Conservation (phyloP, 1,140 invertebrate species). For the Branchinecta lindahli region DNA sequence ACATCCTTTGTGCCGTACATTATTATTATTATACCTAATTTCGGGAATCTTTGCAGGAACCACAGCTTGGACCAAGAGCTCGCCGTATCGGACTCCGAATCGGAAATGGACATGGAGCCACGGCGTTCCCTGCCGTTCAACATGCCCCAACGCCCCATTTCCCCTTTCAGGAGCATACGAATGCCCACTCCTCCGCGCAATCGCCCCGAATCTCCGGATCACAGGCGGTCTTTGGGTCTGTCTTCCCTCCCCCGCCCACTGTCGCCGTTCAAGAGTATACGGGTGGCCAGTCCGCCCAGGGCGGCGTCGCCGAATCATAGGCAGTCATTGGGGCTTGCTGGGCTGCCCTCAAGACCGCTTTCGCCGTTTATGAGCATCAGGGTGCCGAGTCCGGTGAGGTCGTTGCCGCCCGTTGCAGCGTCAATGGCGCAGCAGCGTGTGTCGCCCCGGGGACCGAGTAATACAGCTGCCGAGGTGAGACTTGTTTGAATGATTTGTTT, state of each 20-base stretch:
- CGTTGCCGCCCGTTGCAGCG: neutral
- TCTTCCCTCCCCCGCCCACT: neutral
- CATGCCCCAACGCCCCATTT: neutral
- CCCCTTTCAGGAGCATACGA: neutral
- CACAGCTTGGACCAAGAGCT: neutral
- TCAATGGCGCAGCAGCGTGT: neutral
- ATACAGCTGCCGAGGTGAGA: neutral
- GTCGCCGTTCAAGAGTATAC: neutral
- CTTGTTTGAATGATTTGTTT: no score
- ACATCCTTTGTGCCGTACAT: no score
- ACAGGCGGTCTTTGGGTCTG: neutral
- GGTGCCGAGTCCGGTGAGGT: neutral
- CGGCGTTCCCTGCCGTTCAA: neutral
- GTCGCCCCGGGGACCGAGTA: neutral
- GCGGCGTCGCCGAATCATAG: neutral
- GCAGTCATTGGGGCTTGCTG: neutral
- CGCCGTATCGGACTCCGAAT: neutral
- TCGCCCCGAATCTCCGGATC: neutral
- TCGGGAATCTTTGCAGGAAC: neutral
- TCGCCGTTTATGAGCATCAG: neutral
- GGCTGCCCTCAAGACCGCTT: neutral
- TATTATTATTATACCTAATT: no score
- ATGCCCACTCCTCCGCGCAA: neutral
- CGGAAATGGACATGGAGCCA: neutral
- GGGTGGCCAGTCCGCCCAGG: neutral